phyloP scores from a whole-genome alignment of 2,797 vertebrate species.

The Rallus crepitans region DNA sequence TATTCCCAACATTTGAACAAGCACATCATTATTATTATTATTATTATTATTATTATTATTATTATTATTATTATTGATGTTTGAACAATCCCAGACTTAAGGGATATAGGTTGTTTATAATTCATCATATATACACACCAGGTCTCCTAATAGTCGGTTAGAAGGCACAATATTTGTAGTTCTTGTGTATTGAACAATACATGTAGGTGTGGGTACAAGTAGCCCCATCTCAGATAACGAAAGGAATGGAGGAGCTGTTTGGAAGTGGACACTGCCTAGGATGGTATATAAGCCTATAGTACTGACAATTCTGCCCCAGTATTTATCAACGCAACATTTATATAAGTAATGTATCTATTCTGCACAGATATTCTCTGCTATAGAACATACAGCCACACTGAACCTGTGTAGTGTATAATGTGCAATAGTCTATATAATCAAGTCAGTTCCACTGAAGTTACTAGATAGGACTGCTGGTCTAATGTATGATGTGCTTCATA shows the following conservation, averaged over 20 bases:
- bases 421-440: not conserved
- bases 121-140: not conserved
- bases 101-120: not conserved
- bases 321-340: not conserved
- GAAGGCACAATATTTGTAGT: not conserved
- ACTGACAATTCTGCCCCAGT: not conserved
- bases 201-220: not conserved
- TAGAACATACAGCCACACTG: not conserved
- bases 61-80: not conserved
- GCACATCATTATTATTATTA: not conserved
- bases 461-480: not conserved
- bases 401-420: not conserved
- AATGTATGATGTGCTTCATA: not conserved
- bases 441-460: not conserved
- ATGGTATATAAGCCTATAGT: not conserved
- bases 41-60: not conserved
- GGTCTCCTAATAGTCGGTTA: not conserved
- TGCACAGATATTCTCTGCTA: not conserved
- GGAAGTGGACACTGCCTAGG: not conserved
- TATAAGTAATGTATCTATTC: not conserved
- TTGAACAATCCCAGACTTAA: not conserved
- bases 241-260: not conserved
- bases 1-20: not conserved
- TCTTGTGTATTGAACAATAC: not conserved
- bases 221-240: not conserved